Conservation (phyloP, 1,140 invertebrate species). For the Goniozus legneri region DNA sequence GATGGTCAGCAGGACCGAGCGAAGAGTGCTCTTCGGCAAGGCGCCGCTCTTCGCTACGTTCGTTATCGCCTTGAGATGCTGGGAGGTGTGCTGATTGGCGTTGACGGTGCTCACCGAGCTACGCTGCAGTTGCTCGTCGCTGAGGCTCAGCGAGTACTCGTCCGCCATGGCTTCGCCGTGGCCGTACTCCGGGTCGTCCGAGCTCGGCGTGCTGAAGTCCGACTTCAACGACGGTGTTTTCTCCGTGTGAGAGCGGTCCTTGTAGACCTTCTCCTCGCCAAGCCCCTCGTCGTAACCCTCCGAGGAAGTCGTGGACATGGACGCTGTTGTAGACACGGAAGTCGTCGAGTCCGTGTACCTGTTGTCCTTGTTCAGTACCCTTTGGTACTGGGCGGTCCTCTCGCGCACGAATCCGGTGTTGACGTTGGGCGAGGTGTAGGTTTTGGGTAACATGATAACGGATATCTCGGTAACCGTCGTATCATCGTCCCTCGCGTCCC, state of each 20-base stretch:
- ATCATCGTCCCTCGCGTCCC: constrained; percentile 59
- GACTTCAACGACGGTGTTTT: constrained; percentile 44
- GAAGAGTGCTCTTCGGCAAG: constrained; percentile 38
- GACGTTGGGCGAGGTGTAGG: constrained; percentile 26
- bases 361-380: constrained; percentile 48
- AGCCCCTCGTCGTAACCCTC: constrained; percentile 55
- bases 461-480: constrained; percentile 59
- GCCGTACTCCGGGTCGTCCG: constrained; percentile 55
- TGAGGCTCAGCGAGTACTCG: constrained; percentile 58
- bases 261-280: constrained; percentile 55
- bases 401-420: constrained; percentile 54
- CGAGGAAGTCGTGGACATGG: constrained; percentile 54
- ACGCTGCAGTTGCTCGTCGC: constrained; percentile 54
- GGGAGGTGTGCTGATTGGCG: background rate
- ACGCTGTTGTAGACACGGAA: constrained; percentile 54
- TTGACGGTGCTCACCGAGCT: constrained; percentile 19
- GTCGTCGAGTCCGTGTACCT: constrained; percentile 44
- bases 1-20: constrained; percentile 57
- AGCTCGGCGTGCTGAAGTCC: constrained; percentile 44
- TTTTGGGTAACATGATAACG: constrained; percentile 56
- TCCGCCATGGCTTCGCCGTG: constrained; percentile 68
- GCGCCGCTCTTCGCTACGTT: constrained; percentile 31
- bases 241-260: constrained; percentile 50
- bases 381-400: constrained; percentile 56
- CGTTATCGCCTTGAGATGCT: constrained; percentile 37